Base-by-base conservation (phyloP, 2,113 vertebrate species). In the Accipiter virgatus region DNA sequence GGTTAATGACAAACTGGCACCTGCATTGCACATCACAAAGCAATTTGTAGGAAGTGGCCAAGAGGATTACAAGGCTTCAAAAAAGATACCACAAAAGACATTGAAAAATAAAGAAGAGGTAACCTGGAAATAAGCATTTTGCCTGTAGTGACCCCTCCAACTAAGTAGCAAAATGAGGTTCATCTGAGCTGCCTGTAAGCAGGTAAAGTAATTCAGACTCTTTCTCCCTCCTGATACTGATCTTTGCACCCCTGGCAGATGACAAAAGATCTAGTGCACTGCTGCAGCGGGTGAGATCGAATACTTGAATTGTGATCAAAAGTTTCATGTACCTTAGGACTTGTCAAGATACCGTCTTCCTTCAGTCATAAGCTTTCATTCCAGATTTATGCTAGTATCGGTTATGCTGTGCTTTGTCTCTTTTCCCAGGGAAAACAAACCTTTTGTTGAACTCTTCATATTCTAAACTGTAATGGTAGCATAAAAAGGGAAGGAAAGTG, bases 261-360 rank as follows among this genome's bases (percentile, higher is more conserved):
- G 6, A 53, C 58, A 45, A 75, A 75, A 56, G 29, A 61, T 56
- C 42, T 65, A 27, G 45, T 38, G 75, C 55, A 23, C 36, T 88
- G 45, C 78, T 88, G 79, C 59, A 86, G 68, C 13, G 4, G 50
- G 40, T 63, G 58, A 86, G 52, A 70, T 77, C 1, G 10, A 74
- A 92, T 93, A 66, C 71, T 91, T 96, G 92, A 90, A 80, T 15
- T 58, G 52, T 82, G 83, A 93, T 94, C 71, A 91, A 65, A 96
- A 86, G 47, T 26, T 91, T 81, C 32, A 4, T 7, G 1, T 83
- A 56, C 50, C 79, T 95, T 74, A 70, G 48, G 68, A 43, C 59
- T 75, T 92, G 25, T 19, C 66, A 22, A 73, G 73, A 66, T 56
- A 16, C 38, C 66, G 8, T 65, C 58, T 94, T 58, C 3, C 3